Base-by-base conservation (phyloP, 92 coral and sea anemone species). In the Phenganax marumi region DNA sequence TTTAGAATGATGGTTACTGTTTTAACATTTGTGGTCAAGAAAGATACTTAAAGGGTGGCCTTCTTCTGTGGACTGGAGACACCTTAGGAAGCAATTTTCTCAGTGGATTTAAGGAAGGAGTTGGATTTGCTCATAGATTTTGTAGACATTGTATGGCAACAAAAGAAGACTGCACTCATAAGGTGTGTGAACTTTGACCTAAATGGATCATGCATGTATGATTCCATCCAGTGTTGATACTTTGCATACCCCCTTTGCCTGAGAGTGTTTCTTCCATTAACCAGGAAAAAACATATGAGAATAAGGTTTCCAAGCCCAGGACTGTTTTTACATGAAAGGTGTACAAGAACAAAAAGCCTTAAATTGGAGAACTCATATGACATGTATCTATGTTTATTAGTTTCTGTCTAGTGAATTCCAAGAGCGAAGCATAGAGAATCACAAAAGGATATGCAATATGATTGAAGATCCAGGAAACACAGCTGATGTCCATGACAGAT, bases 21-120 rank as follows among this genome's bases (percentile, higher is more conserved):
- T 24, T 24, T 13, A 39, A 46, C 68, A 54, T 76, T 51, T 0
- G 66, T 39, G 81, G 87, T 3, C 58, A 58, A 39, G 47, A 74
- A n/a, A n/a, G 87, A 12, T 25, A 24, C 47, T 48, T 84, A 26
- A n/a, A 58, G 14, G 87, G 87, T 39, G 64, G 82, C 66, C 73
- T 84, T 43, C n/a, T 84, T 1, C 72, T 84, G 7, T 84, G 87
- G 87, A 75, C 74, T 19, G 82, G 87, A 0, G 87, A 84, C 63
- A 84, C 87, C n/a, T 62, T 84, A 17, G 87, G 82, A 49, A 74
- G 87, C 12, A 84, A 84, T 24, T 75, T 52, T 75, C 60, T 73
- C 10, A 60, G 74, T 50, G 51, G 82, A 26, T 75, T 84, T 33
- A 84, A 75, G 25, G 87, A 84, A 60, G 87, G 76, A 14, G 87